Evolutionary conservation across 2,113 vertebrate species (phyloP).

Genomic region (Cebidichthys violaceus): DNA sequence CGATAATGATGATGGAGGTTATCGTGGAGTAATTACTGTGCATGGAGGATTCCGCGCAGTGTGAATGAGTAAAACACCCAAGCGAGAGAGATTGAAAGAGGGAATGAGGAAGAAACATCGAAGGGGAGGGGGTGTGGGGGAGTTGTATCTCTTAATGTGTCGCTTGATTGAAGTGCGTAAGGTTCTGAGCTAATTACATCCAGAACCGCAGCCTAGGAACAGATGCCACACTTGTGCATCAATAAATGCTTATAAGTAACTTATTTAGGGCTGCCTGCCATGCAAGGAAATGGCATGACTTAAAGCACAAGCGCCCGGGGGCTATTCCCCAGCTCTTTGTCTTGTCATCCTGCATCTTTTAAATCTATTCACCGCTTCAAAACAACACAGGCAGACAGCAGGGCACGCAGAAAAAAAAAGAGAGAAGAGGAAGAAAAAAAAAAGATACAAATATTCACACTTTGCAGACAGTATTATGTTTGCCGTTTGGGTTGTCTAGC

Average conservation of each 20-base stretch:
- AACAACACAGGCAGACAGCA: conserved; percentile 83
- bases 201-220: conserved; percentile 79
- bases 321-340: conserved; percentile 83
- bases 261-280: conserved; percentile 86
- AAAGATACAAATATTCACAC: conserved; percentile 81
- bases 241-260: conserved; percentile 88
- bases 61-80: conserved; percentile 77
- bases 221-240: conserved; percentile 87
- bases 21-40: conserved; percentile 77
- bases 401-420: conserved; percentile 62
- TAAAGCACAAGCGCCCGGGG: conserved; percentile 82
- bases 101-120: conserved; percentile 64
- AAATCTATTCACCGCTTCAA: conserved; percentile 84
- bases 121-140: conserved; percentile 30
- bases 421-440: conserved; percentile 50
- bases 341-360: conserved; percentile 87
- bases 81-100: conserved; percentile 70
- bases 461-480: conserved; percentile 79
- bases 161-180: conserved; percentile 82
- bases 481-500: conserved; percentile 72
- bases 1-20: conserved; percentile 77
- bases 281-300: conserved; percentile 87
- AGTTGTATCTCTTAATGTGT: conserved; percentile 76
- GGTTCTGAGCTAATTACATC: conserved; percentile 84
- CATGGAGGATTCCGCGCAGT: conserved; percentile 71